Evolutionary conservation across 1,140 invertebrate genomes (phyloP).

Genomic region (Eubasilissa regina): DNA sequence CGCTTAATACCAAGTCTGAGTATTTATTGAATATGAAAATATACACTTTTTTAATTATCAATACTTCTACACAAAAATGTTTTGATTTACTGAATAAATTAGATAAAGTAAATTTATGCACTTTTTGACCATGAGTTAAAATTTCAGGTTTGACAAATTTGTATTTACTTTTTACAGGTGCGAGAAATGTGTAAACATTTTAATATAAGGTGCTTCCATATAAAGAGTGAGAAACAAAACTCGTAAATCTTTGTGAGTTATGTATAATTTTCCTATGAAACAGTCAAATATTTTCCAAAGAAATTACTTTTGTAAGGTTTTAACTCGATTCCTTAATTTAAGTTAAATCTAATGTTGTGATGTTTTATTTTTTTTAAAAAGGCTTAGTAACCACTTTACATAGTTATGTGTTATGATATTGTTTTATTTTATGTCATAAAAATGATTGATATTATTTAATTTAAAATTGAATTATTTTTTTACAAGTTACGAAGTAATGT

Average conservation of each 20-base stretch:
- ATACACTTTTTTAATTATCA: no score
- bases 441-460: no score
- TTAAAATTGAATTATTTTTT: no score
- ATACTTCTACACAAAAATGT: no score
- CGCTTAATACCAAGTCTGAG: no score
- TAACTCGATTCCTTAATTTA: constrained; percentile 28
- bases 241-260: constrained; percentile 21
- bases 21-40: no score
- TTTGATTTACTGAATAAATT: no score
- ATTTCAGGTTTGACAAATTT: no score
- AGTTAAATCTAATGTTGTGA: constrained; percentile 27
- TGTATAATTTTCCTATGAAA: constrained; percentile 6
- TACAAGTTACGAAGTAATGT: no score
- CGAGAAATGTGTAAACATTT: constrained; percentile 76
- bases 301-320: constrained; percentile 14
- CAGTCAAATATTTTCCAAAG: constrained; percentile 37
- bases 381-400: background rate
- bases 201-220: constrained; percentile 74
- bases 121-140: no score
- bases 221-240: constrained; percentile 68
- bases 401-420: background rate
- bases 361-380: constrained; percentile 24
- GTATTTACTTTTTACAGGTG: constrained; percentile 66
- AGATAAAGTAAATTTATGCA: no score
- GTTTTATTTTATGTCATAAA: no score